Base-by-base conservation (phyloP, 2,888 invertebrate species). In the Chrysina gloriosa region DNA sequence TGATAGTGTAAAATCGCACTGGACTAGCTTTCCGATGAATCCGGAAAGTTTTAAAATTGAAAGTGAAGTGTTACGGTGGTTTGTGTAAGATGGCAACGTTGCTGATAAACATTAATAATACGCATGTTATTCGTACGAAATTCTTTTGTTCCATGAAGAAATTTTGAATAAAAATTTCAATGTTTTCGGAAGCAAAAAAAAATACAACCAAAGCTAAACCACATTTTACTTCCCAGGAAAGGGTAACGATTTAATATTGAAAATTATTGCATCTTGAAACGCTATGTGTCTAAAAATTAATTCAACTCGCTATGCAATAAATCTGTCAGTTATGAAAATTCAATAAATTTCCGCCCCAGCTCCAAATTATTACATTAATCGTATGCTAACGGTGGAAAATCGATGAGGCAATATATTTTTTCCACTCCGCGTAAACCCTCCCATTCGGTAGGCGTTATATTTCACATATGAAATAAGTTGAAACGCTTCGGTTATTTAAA, bases 401-500 rank as follows among this genome's bases (percentile, higher is more conserved):
- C 58, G 58, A 61, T 61, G 58, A 45, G 27, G 42, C 42, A 61
- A 61, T 61, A 61, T 61, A 61, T 61, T 61, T 61, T 61, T 61
- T 61, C 58, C 58, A 61, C 45, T 61, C 29, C 65, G 52, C 52
- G 65, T 52, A 65, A 65, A 42, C 29, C 52, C 29, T 42, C 52
- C 65, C 65, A 52, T 52, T 11, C 36, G 52, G 52, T 34, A 27
- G 16, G 52, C 65, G 52, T 39, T 52, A 65, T 52, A 65, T 65
- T 65, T 65, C 52, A 65, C 65, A 65, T 52, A 65, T 52, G 65
- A 65, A 65, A 65, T 65, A 65, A 65, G 52, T 65, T 50, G 34
- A 63, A 63, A 63, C 45, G 63, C 21, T 63, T 63, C 50, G 65
- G 65, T 65, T 65, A 65, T 65, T 65, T 65, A 65, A 65, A 65